A percentile compares a stretch with the other conserved stretches of the same genome.
Conservation (phyloP, 1,140 invertebrate genomes). For the Drosophila subobscura region DNA sequence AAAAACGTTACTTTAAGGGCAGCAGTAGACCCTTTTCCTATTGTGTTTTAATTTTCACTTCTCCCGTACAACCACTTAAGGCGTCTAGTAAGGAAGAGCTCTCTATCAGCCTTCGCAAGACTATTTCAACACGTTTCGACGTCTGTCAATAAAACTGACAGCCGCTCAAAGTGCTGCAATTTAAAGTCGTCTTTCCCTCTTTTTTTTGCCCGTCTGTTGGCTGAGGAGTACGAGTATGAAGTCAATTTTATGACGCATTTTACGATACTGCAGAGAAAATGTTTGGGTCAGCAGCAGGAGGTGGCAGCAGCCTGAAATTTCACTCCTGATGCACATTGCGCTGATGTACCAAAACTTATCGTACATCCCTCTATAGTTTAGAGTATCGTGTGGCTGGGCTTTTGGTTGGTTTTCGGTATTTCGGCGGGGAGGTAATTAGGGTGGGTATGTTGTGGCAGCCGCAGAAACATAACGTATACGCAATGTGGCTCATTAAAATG, state of each 20-base stretch:
- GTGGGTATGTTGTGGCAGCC: slow-evolving; percentile 28
- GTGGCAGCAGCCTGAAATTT: slow-evolving; percentile 8
- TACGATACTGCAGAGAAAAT: slow-evolving; percentile 43
- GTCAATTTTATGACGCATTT: slow-evolving; percentile 47
- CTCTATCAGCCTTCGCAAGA: slow-evolving; percentile 24
- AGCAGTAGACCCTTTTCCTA: too few relatives aligned
- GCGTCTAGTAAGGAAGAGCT: slow-evolving; percentile 19
- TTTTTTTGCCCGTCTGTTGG: slow-evolving; percentile 7
- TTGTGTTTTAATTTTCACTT: too few relatives aligned
- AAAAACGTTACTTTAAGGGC: too few relatives aligned
- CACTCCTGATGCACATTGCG: slow-evolving; percentile 1
- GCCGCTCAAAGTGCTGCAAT: slow-evolving; percentile 36
- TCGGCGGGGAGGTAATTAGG: slow-evolving; percentile 29
- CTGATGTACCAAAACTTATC: neutral
- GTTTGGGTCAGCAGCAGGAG: slow-evolving; percentile 14
- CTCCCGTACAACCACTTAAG: neutral
- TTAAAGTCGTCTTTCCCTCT: slow-evolving; percentile 10
- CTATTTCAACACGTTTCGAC: slow-evolving; percentile 30
- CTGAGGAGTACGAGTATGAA: slow-evolving; percentile 12
- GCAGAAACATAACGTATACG: slow-evolving; percentile 63
- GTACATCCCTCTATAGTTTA: slow-evolving; percentile 17
- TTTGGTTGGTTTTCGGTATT: slow-evolving; percentile 22
- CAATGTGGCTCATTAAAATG: slow-evolving; percentile 68
- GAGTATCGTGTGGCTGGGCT: slow-evolving; percentile 16
- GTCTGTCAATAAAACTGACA: slow-evolving; percentile 59